Conservation (phyloP, 2,888 invertebrate genomes). For the Metacarcinus magister region DNA sequence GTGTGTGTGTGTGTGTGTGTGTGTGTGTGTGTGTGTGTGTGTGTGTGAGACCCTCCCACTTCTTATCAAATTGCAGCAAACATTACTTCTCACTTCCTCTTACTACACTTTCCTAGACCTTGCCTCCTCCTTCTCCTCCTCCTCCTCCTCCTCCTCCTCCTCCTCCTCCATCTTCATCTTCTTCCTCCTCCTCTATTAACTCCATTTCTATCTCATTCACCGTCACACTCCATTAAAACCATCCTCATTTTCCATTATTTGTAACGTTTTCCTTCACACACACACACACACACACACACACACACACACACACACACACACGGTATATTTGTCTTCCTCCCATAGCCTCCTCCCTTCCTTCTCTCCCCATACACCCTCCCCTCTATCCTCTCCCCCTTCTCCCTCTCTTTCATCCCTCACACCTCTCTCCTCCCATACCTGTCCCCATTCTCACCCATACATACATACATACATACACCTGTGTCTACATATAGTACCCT, state of each 20-base stretch:
- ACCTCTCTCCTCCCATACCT: too few relatives aligned
- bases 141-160: background rate
- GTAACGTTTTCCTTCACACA: background rate
- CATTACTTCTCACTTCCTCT: slow-evolving; percentile 49
- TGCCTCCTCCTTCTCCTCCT: slow-evolving; percentile 5
- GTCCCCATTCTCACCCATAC: background rate
- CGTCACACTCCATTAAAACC: background rate
- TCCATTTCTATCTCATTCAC: background rate
- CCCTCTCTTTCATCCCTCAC: too few relatives aligned
- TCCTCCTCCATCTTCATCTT: background rate
- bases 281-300: slow-evolving; percentile 26
- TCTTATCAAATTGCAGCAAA: slow-evolving; percentile 64
- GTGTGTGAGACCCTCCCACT: background rate
- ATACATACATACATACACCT: background rate
- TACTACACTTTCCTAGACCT: background rate
- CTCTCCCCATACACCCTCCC: background rate
- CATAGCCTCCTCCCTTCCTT: background rate
- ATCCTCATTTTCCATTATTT: background rate
- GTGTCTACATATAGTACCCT: background rate
- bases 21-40: slow-evolving; percentile 36
- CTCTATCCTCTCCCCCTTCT: too few relatives aligned
- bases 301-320: background rate
- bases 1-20: slow-evolving; percentile 47
- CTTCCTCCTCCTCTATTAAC: background rate
- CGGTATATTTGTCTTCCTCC: too few relatives aligned